These are phyloP conservation scores for Hydrochoerus hydrochaeris DNA, from an alignment of 2,113 vertebrate species.

Conservation along the genomic window DNA sequence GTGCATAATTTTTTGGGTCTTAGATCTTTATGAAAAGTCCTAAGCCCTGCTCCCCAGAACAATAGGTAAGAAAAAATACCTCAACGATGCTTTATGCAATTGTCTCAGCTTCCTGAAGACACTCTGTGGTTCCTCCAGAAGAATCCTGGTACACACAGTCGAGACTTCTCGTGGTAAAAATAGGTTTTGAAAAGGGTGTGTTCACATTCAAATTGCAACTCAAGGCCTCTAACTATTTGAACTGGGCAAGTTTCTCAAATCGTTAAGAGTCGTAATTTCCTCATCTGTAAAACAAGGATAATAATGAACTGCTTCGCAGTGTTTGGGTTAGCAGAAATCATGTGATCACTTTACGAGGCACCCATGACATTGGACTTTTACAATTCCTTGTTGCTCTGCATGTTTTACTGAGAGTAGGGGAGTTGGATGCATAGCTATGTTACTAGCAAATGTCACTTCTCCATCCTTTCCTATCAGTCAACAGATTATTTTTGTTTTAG, in stretches of 20 bases:
- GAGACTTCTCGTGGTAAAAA: neutral
- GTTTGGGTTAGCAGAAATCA: neutral
- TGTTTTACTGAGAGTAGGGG: neutral
- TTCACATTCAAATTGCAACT: neutral
- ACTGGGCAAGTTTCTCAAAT: neutral
- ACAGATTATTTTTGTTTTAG: neutral
- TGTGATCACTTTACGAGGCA: neutral
- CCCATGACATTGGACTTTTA: neutral
- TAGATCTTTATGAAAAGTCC: conserved; percentile 3
- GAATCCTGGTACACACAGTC: neutral
- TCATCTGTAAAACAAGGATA: neutral
- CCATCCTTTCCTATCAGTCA: neutral
- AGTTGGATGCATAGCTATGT: neutral
- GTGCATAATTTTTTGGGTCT: neutral
- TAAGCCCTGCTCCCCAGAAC: neutral
- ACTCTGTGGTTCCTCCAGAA: neutral
- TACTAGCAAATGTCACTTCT: neutral
- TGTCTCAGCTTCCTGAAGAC: neutral
- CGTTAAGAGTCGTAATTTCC: neutral
- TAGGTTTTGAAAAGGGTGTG: neutral
- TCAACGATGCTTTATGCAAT: neutral
- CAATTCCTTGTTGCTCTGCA: neutral
- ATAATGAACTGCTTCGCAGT: neutral
- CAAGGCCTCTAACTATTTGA: neutral
- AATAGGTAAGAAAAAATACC: neutral